Conservation (phyloP, 2,113 vertebrate genomes). For the Calidris pygmaea region DNA sequence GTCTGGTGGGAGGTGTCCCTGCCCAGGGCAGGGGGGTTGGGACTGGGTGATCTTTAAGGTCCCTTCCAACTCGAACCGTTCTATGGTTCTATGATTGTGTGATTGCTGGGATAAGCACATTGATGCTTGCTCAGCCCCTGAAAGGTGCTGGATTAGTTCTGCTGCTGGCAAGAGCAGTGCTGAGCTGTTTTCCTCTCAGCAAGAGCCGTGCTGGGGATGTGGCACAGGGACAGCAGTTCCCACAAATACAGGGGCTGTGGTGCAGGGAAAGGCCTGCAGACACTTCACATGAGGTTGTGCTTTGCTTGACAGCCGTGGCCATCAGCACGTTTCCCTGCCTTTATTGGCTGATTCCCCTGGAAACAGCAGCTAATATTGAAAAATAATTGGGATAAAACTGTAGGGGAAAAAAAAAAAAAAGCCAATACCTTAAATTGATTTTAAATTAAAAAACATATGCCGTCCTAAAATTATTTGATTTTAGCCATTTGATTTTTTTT, state of each 20-base stretch:
- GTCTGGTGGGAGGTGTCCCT: no score
- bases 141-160: neutral
- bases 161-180: neutral
- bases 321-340: neutral
- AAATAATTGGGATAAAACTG: neutral
- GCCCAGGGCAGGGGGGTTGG: no score
- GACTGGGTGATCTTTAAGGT: no score
- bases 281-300: neutral
- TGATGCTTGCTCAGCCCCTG: neutral
- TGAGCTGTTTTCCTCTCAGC: neutral
- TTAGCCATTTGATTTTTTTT: neutral
- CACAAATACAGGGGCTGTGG: neutral
- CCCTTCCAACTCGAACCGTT: no score
- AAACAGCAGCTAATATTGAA: neutral
- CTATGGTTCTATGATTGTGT: no score
- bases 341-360: neutral
- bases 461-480: neutral
- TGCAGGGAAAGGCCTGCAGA: rapidly evolving
- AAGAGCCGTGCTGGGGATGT: neutral
- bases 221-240: neutral
- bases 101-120: neutral
- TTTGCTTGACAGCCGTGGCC: neutral
- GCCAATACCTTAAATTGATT: neutral
- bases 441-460: neutral
- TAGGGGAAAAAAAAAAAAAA: neutral